Evolutionary conservation across 2,797 vertebrate species (phyloP).

Genomic region (Pseudomugil tenellus): DNA sequence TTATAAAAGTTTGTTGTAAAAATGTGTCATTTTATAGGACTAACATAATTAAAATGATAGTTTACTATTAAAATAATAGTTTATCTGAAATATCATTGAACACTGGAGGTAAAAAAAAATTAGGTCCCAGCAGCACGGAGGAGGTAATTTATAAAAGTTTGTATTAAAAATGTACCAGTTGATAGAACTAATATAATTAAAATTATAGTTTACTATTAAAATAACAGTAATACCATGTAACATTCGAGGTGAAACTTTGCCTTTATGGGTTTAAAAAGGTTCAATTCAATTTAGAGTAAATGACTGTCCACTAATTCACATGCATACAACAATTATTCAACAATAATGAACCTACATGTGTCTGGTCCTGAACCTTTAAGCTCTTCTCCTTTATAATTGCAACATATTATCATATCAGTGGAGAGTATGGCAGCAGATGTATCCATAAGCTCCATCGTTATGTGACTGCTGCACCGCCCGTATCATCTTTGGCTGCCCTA

Average conservation of each 20-base stretch:
- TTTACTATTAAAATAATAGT: background rate
- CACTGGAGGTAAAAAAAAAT: background rate
- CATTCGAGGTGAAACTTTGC: background rate
- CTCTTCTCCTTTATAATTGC: no score
- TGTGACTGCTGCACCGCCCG: constrained; percentile 37
- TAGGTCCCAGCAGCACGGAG: background rate
- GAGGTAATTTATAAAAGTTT: background rate
- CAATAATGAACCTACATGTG: no score
- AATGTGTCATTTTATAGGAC: background rate
- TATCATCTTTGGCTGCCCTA: constrained; percentile 30
- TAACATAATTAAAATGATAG: no score
- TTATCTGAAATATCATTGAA: background rate
- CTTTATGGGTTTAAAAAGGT: no score
- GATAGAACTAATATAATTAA: no score
- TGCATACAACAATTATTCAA: background rate
- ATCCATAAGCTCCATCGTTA: background rate
- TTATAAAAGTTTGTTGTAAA: background rate
- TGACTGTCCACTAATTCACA: background rate
- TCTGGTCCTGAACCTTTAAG: no score
- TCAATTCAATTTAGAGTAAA: background rate
- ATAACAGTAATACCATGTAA: background rate
- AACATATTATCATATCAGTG: background rate
- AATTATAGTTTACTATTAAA: no score
- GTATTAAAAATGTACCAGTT: background rate
- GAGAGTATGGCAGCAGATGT: background rate